Evolutionary conservation across 2,797 vertebrate genomes (phyloP).

Genomic region (Hapalemur alaotrensis): DNA sequence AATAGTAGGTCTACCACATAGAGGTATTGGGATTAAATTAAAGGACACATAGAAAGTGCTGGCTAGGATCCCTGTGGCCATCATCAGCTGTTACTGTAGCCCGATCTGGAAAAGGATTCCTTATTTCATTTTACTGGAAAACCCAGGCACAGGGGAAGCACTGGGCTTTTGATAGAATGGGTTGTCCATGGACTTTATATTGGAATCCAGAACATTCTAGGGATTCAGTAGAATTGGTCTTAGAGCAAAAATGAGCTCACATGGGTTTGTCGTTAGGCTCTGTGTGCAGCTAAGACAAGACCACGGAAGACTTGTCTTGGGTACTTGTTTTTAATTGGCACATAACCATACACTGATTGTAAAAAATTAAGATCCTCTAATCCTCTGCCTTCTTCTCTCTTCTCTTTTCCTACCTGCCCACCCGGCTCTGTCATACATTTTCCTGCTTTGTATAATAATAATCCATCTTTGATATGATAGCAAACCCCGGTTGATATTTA

Average conservation of each 20-base stretch:
- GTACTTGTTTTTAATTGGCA: neutral
- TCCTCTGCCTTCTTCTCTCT: neutral
- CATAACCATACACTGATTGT: neutral
- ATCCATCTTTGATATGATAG: neutral
- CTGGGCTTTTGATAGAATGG: neutral
- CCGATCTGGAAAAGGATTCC: neutral
- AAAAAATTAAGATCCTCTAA: neutral
- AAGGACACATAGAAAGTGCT: neutral
- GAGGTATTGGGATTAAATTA: neutral
- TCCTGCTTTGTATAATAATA: neutral
- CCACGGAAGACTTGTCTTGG: neutral
- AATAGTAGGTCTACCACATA: neutral
- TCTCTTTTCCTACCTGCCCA: neutral
- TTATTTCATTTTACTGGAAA: neutral
- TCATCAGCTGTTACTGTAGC: neutral
- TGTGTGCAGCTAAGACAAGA: neutral
- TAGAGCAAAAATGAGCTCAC: neutral
- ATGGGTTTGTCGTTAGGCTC: fast-evolving
- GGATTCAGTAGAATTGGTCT: neutral
- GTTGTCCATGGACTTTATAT: neutral
- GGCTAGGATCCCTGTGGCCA: fast-evolving
- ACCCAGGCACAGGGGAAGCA: neutral
- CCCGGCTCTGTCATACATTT: neutral
- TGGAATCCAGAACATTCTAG: neutral
- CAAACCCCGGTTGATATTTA: neutral